These are phyloP conservation scores for Drosophila sproati DNA, from an alignment of 1,140 invertebrate genomes.

Conservation along the genomic window DNA sequence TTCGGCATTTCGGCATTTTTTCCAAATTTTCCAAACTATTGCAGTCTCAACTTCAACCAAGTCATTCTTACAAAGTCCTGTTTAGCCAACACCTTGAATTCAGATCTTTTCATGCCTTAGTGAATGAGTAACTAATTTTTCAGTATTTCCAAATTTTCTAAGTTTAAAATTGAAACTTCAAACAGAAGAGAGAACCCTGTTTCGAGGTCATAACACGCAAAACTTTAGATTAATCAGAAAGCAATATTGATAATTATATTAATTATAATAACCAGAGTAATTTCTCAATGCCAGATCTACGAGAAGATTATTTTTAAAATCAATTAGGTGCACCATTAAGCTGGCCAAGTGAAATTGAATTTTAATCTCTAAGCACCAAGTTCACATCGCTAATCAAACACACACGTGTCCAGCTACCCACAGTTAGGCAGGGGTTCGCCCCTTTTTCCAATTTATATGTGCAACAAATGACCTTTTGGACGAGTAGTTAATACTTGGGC, in stretches of 20 bases:
- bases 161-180: no score
- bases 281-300: neutral
- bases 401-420: neutral
- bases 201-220: no score
- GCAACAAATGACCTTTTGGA: neutral
- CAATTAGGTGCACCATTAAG: conserved; percentile 1
- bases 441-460: neutral
- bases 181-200: no score
- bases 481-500: conserved; percentile 46
- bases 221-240: no score
- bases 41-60: no score
- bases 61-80: neutral
- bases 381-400: neutral
- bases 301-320: conserved; percentile 1
- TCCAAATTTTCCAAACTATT: no score
- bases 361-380: neutral
- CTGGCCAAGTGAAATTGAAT: conserved; percentile 9
- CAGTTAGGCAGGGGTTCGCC: neutral
- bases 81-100: no score
- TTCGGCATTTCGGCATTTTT: no score
- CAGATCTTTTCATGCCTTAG: no score
- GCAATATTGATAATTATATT: no score
- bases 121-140: no score
- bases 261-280: neutral
- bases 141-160: no score